Conservation (phyloP, 2,113 vertebrate species). For the Accipiter virgatus region DNA sequence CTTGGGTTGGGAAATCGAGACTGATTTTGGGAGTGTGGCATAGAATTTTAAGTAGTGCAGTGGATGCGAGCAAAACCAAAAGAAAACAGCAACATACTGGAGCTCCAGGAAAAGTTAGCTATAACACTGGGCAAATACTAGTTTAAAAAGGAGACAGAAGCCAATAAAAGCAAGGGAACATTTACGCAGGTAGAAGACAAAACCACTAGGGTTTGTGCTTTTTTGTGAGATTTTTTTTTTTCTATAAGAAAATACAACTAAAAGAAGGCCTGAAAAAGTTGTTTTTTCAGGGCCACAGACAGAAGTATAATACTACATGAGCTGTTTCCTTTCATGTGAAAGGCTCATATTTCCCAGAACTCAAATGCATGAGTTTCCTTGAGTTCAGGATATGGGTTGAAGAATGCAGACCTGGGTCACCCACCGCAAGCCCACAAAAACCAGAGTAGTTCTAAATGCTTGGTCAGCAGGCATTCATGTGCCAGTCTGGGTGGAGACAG, state of each 20-base stretch:
- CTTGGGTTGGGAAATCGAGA: slow-evolving; percentile 1
- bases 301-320: background rate
- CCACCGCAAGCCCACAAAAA: background rate
- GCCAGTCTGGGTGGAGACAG: background rate
- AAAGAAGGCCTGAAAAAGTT: background rate
- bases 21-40: background rate
- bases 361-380: background rate
- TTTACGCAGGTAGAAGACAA: background rate
- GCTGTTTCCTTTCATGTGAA: background rate
- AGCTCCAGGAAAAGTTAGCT: background rate
- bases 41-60: background rate
- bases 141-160: background rate
- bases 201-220: background rate
- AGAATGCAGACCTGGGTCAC: background rate
- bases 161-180: background rate
- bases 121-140: background rate
- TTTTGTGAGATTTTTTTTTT: background rate
- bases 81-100: background rate
- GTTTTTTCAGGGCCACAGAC: background rate
- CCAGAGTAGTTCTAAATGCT: background rate
- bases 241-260: background rate
- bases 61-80: background rate
- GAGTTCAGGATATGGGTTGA: background rate
- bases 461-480: background rate
- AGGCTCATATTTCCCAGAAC: background rate